Evolutionary conservation across 2,797 vertebrate species (phyloP).

Genomic region (Echiichthys vipera): DNA sequence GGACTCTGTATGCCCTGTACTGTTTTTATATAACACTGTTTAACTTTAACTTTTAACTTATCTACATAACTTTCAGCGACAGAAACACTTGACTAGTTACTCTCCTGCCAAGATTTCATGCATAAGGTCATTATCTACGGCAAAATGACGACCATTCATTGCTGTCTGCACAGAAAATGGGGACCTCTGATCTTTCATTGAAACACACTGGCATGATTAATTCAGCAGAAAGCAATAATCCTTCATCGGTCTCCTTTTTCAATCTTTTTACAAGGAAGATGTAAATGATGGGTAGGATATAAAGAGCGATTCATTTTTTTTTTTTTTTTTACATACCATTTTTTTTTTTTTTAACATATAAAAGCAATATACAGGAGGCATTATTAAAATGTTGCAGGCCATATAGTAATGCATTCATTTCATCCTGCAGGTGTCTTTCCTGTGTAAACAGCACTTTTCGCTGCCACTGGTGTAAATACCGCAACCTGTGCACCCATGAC

Average conservation of each 20-base stretch:
- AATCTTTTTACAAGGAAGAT: constrained; percentile 16
- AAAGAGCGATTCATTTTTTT: not conserved
- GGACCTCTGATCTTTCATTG: constrained; percentile 17
- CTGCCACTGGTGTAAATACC: constrained; percentile 99
- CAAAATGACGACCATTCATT: constrained; percentile 22
- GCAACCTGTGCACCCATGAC: constrained; percentile 95
- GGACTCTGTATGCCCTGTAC: not conserved
- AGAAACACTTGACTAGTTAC: constrained; percentile 8
- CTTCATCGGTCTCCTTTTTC: constrained; percentile 32
- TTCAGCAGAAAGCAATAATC: constrained; percentile 30
- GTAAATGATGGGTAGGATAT: constrained; percentile 7
- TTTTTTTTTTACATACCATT: not conserved
- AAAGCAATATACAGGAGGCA: not conserved
- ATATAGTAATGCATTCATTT: constrained; percentile 10
- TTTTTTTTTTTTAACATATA: not conserved
- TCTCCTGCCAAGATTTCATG: not conserved
- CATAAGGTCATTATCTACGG: constrained; percentile 14
- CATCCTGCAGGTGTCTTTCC: constrained; percentile 90
- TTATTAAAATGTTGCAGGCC: not conserved
- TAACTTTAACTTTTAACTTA: not conserved
- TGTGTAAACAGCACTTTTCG: constrained; percentile 96
- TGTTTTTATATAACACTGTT: not conserved
- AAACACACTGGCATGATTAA: constrained; percentile 32
- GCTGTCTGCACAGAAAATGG: constrained; percentile 22
- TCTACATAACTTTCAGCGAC: not conserved